phyloP scores from a whole-genome alignment of 1,140 invertebrate genomes.

The Listronotus oregonensis region DNA sequence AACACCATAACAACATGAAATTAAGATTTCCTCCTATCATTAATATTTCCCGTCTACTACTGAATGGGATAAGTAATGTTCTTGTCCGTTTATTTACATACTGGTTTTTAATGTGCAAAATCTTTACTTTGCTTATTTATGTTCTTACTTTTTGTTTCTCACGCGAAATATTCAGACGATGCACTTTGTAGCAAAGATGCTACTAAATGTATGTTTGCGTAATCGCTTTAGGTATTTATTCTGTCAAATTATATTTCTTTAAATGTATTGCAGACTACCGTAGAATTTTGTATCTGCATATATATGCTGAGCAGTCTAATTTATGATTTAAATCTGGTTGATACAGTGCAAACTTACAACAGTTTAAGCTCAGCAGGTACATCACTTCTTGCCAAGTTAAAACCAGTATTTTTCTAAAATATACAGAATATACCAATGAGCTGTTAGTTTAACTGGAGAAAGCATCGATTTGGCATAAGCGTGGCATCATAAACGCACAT shows the following conservation, averaged over 20 bases:
- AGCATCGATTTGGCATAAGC: too few species aligned
- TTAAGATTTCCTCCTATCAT: conserved; percentile 44
- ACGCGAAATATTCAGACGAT: conserved; percentile 5
- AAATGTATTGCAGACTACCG: too few species aligned
- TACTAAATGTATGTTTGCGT: neutral
- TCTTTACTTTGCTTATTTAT: conserved; percentile 4
- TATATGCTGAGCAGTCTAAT: too few species aligned
- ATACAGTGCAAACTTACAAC: too few species aligned
- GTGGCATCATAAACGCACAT: too few species aligned
- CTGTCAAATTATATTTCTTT: neutral
- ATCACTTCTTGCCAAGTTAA: too few species aligned
- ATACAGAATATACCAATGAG: too few species aligned
- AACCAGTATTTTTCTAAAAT: too few species aligned
- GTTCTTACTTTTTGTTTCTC: neutral
- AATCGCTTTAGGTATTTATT: neutral
- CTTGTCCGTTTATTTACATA: conserved; percentile 38
- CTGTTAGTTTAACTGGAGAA: too few species aligned
- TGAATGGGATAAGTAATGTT: conserved; percentile 40
- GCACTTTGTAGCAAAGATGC: neutral
- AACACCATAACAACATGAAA: conserved; percentile 41
- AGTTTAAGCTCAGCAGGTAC: too few species aligned
- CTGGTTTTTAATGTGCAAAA: conserved; percentile 34
- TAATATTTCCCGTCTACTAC: conserved; percentile 34
- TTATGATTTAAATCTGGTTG: too few species aligned
- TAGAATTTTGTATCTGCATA: too few species aligned